Percentiles rank a stretch among this genome's conserved stretches.
Conservation (phyloP, 1,140 invertebrate genomes). For the Drosophila eugracilis region DNA sequence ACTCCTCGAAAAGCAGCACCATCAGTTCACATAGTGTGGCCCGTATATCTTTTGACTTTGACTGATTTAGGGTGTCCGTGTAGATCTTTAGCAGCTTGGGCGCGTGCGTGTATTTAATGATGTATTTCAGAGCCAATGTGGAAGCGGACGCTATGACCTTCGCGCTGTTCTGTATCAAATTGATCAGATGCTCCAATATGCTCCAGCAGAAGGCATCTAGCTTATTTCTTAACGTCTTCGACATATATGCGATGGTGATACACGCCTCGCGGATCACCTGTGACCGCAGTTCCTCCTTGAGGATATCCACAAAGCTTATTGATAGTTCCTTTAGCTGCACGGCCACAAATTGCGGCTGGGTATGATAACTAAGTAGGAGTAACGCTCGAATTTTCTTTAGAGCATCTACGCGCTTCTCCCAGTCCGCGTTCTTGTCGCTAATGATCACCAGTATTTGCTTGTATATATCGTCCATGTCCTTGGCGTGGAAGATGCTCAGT, state of each 20-base stretch:
- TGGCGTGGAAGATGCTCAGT: conserved; percentile 92
- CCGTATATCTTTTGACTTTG: conserved; percentile 97
- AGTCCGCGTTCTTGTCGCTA: conserved; percentile 93
- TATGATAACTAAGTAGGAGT: conserved; percentile 91
- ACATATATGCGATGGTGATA: conserved; percentile 96
- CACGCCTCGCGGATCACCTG: conserved; percentile 94
- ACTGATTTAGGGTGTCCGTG: conserved; percentile 89
- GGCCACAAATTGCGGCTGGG: conserved; percentile 92
- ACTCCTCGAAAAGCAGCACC: conserved; percentile 92
- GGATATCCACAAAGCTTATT: conserved; percentile 91
- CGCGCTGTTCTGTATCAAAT: conserved; percentile 97
- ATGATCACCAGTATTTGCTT: conserved; percentile 91
- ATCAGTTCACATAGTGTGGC: conserved; percentile 92
- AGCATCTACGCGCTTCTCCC: conserved; percentile 96
- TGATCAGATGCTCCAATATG: conserved; percentile 93
- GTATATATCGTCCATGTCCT: conserved; percentile 94
- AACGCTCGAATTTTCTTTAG: conserved; percentile 94
- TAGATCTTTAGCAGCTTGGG: conserved; percentile 94
- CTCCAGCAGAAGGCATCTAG: conserved; percentile 94
- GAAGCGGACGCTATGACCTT: conserved; percentile 98
- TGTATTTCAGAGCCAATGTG: conserved; percentile 93
- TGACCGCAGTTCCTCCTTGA: conserved; percentile 94
- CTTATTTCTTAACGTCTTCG: conserved; percentile 92
- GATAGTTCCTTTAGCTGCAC: conserved; percentile 92
- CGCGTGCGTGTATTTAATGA: conserved; percentile 94